Conservation (phyloP, 2,888 invertebrate species). For the Drosophila infuscata region DNA sequence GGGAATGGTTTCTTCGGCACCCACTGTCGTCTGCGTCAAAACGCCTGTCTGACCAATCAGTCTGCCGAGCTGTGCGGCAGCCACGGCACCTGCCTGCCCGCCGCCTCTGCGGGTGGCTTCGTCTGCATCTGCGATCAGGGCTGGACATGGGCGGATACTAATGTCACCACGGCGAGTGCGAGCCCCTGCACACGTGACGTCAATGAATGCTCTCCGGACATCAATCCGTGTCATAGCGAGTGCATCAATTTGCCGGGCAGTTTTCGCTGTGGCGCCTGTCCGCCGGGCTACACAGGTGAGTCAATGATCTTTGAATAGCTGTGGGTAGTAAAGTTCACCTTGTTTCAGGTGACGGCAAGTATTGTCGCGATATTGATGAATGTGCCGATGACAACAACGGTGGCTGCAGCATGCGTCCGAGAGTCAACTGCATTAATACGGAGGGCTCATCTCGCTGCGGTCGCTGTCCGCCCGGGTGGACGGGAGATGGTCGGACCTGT, state of each 20-base stretch:
- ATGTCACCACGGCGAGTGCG: conserved; percentile 85
- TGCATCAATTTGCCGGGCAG: conserved; percentile 96
- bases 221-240: conserved; percentile 91
- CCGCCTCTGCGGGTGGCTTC: conserved; percentile 88
- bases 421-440: conserved; percentile 95
- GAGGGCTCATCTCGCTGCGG: conserved; percentile 95
- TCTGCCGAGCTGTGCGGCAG: conserved; percentile 94
- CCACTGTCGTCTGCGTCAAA: conserved; percentile 91
- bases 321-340: neutral
- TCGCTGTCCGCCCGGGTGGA: conserved; percentile 94
- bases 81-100: conserved; percentile 93
- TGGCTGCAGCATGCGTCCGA: conserved; percentile 93
- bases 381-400: conserved; percentile 92
- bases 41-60: conserved; percentile 89
- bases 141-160: conserved; percentile 90
- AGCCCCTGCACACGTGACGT: conserved; percentile 93
- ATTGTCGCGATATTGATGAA: conserved; percentile 95
- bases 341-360: conserved; percentile 89
- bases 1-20: conserved; percentile 91
- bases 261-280: conserved; percentile 95
- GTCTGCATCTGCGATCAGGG: conserved; percentile 94
- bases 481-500: conserved; percentile 93
- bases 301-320: neutral
- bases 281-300: conserved; percentile 90
- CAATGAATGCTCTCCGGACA: conserved; percentile 91